Percentiles rank a stretch among this genome's conserved stretches.
These are phyloP conservation scores for Coelopa frigida DNA, from an alignment of 1,140 invertebrate species.

Conservation along the genomic window DNA sequence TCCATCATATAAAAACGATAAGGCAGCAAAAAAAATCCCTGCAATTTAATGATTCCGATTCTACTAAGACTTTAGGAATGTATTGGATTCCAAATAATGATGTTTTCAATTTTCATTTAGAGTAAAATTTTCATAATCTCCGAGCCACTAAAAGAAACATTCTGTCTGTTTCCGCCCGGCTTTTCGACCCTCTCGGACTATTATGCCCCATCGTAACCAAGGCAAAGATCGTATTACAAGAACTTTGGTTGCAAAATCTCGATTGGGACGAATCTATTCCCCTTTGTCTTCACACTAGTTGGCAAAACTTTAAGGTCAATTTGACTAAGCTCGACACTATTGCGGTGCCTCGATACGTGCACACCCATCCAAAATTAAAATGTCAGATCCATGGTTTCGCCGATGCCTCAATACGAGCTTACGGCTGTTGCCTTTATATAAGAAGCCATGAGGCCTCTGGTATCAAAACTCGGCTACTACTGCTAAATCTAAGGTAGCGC, in stretches of 20 bases:
- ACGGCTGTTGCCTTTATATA: constrained; percentile 37
- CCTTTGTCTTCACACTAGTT: constrained; percentile 15
- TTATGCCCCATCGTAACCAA: constrained; percentile 35
- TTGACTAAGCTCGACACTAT: constrained; percentile 9
- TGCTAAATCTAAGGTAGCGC: constrained; percentile 15
- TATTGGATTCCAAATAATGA: background rate
- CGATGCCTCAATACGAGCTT: constrained; percentile 35
- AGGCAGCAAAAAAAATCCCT: background rate
- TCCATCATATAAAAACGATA: background rate
- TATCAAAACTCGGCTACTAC: constrained; percentile 7
- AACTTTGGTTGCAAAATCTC: constrained; percentile 36
- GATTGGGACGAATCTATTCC: constrained; percentile 45
- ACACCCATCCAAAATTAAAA: no score
- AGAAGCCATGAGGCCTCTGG: constrained; percentile 9
- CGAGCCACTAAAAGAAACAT: constrained; percentile 1
- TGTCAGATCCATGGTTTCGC: constrained; percentile 2
- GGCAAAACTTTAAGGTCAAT: constrained; percentile 17
- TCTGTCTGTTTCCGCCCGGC: constrained; percentile 23
- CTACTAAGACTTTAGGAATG: constrained; percentile 1
- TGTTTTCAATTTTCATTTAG: constrained; percentile 1
- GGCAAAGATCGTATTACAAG: constrained; percentile 45
- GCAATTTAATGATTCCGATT: background rate
- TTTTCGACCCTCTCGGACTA: constrained; percentile 47
- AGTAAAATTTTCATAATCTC: no score
- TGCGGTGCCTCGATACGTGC: no score